A percentile compares a stretch with the other conserved stretches of the same genome.
phyloP scores from a whole-genome alignment of 2,797 vertebrate species.

The Cryptoprocta ferox region DNA sequence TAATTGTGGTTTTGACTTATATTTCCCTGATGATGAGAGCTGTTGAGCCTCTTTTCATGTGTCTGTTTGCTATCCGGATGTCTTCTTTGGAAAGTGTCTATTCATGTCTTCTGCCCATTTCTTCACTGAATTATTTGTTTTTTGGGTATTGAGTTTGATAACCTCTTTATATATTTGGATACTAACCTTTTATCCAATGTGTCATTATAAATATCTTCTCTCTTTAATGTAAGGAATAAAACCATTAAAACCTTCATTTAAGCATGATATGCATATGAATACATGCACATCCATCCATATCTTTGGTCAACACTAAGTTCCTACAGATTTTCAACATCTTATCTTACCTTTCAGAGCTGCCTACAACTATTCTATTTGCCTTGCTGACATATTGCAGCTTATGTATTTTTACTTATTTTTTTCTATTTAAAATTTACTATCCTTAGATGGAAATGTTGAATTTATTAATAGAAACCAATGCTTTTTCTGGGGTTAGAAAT shows the following conservation, averaged over 20 bases:
- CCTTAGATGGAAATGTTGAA: conserved; percentile 17
- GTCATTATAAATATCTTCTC: too few species aligned
- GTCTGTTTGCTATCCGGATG: too few species aligned
- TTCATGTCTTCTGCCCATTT: too few species aligned
- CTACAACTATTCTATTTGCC: neutral
- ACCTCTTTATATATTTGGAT: too few species aligned
- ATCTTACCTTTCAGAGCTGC: neutral
- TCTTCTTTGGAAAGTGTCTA: too few species aligned
- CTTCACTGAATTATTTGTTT: too few species aligned
- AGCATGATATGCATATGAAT: neutral
- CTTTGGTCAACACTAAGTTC: neutral
- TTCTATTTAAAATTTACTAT: conserved; percentile 29
- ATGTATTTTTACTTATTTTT: neutral
- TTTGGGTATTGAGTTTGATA: too few species aligned
- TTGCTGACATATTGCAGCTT: neutral
- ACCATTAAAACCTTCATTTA: neutral
- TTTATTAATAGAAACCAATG: conserved; percentile 13
- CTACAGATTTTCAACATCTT: neutral
- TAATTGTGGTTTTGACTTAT: too few species aligned
- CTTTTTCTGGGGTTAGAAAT: conserved; percentile 21
- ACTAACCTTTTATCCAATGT: too few species aligned
- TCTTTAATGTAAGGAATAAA: neutral
- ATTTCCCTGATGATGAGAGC: too few species aligned
- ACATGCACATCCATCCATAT: neutral
- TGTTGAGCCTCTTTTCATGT: too few species aligned